Percentiles rank a stretch among this genome's conserved stretches.
phyloP scores from a whole-genome alignment of 2,113 vertebrate species.

The Athene cunicularia region DNA sequence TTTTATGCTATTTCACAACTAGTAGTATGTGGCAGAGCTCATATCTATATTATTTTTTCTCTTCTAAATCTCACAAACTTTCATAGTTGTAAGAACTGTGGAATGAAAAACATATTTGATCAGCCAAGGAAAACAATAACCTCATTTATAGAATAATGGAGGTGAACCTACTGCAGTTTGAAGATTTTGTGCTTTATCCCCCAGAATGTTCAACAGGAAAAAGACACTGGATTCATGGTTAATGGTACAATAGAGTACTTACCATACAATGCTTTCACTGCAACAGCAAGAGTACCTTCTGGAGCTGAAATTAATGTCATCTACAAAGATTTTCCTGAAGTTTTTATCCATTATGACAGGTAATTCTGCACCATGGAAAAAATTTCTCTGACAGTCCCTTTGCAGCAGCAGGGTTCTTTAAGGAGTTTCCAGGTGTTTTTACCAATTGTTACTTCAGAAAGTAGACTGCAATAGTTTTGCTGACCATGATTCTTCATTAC shows the following conservation, averaged over 20 bases:
- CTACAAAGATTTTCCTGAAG: neutral
- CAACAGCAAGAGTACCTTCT: neutral
- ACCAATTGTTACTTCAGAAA: neutral
- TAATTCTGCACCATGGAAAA: neutral
- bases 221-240: neutral
- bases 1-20: neutral
- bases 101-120: neutral
- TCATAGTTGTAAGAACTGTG: neutral
- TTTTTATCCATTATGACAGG: neutral
- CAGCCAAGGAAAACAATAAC: neutral
- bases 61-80: neutral
- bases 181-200: neutral
- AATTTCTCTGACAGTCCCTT: neutral
- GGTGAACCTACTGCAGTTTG: neutral
- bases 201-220: neutral
- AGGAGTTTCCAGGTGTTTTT: neutral
- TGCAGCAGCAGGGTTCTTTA: neutral
- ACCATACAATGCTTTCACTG: neutral
- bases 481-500: neutral
- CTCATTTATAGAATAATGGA: neutral
- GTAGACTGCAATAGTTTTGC: neutral
- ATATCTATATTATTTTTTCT: neutral
- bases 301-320: neutral
- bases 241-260: neutral
- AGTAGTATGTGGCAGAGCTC: neutral